Base-by-base conservation (phyloP, 2,888 invertebrate genomes). In the Tryphoninae sp. region DNA sequence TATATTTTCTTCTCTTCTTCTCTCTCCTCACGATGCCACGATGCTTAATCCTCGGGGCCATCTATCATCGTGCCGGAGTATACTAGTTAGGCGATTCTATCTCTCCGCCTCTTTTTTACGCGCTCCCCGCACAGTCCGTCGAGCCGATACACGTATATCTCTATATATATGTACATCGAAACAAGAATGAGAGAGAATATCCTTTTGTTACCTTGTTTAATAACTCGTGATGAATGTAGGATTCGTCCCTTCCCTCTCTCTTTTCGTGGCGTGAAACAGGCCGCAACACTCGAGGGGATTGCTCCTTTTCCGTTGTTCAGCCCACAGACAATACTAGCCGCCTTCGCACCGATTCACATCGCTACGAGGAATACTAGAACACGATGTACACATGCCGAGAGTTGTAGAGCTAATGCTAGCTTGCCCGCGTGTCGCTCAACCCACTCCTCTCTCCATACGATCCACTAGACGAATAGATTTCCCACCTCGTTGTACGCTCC, bases 191-290 rank as follows among this genome's bases (percentile, higher is more conserved):
- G 79, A 74, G 72, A 61, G 69, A 69, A 86, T 88, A 85, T 87
- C 86, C 89, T 89, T 90, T 91, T 91, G 90, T 91, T 90, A 87
- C 87, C 89, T 89, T 89, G 90, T 90, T 91, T 91, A 91, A 91
- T 91, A 91, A 91, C 90, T 90, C 88, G 89, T 91, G 91, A 91
- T 91, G 90, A 91, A 91, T 91, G 90, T 90, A 89, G 83, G 84
- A 85, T 83, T 79, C 80, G 80, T 67, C 82, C 86, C 84, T 51
- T 67, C 68, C 42, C 58, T 33, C 67, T 64, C 64, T 45, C 45
- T 62, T 58, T 33, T 33, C 33, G 33, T 33, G 6, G 33, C 33
- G 33, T 33, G 33, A 33, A 33, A 67, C 69, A 77, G 75, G 83
- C 82, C 69, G 78, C 72, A 71, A 81, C 79, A 77, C 81, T 81